Base-by-base conservation (phyloP, 2,113 vertebrate genomes). In the Synchiropus splendidus region DNA sequence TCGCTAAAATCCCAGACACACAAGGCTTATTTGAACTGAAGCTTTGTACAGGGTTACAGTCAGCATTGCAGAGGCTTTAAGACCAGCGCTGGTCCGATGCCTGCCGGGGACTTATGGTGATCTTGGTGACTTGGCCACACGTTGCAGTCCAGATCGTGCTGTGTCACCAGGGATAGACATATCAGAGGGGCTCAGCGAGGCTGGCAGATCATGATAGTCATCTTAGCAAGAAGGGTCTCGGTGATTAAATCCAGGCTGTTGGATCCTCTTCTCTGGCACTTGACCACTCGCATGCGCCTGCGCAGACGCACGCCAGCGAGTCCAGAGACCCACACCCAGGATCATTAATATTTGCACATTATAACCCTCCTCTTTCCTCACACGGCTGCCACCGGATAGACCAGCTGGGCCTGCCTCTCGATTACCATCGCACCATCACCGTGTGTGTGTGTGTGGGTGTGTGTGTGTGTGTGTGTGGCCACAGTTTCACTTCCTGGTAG, bases 321-420 rank as follows among this genome's bases (percentile, higher is more conserved):
- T 73, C 76, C 72, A 76, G 54, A 75, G 75, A 66, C 71, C 63
- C 64, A 72, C 72, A 79, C 68, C 68, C 58, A 69, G 82, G 80
- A 83, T 84, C 79, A 78, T 74, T 82, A 77, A 53, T 84, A 77
- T 86, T 85, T 86, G 78, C 82, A 78, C 75, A 83, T 77, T 78
- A 81, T 69, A 79, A 78, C 74, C 78, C 82, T 84, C 70, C 75
- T 75, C 76, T 75, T 74, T 74, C 69, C 71, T 77, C 73, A 76
- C 67, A 70, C 66, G 72, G 78, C 78, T 75, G 70, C 76, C 68
- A 81, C 58, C 66, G 74, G 77, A 83, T 79, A 78, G 21, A 82
- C 78, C 83, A 84, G 82, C 81, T 85, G 81, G 80, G 72, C 63
- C 79, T 65, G 67, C 65, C 59, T 67, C 70, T 66, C 74, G 56